Conservation (phyloP, 2,113 vertebrate species). For the Echinops telfairi region DNA sequence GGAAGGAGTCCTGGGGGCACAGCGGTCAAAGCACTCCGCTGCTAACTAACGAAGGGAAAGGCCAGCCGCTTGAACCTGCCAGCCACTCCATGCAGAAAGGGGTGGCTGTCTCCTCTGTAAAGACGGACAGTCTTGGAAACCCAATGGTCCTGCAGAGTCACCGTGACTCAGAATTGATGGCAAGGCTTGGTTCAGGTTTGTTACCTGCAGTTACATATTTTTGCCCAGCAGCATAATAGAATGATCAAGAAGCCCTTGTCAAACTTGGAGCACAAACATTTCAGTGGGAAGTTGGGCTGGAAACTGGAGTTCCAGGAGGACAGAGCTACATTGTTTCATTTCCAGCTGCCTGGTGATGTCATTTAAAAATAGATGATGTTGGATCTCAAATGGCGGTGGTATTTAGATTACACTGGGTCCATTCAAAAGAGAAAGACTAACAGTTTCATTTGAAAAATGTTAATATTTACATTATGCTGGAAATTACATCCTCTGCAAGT, state of each 20-base stretch:
- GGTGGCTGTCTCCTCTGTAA: not conserved
- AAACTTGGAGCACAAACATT: not conserved
- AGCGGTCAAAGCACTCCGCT: not conserved
- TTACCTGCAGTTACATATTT: not conserved
- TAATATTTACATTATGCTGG: slow-evolving; percentile 81
- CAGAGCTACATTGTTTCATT: not conserved
- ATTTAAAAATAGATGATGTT: slow-evolving; percentile 48
- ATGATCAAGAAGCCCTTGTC: not conserved
- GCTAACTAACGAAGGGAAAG: not conserved
- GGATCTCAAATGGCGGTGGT: slow-evolving; percentile 22
- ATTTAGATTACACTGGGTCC: slow-evolving; percentile 75
- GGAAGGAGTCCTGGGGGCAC: not conserved
- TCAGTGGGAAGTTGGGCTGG: not conserved
- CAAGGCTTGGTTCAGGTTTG: not conserved
- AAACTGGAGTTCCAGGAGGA: not conserved
- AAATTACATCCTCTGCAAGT: slow-evolving; percentile 80
- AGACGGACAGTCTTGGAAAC: not conserved
- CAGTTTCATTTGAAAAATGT: slow-evolving; percentile 81
- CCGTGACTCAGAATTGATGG: not conserved
- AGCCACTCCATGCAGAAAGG: not conserved
- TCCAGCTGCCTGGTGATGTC: slow-evolving; percentile 9
- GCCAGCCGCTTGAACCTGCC: not conserved
- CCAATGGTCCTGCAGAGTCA: not conserved
- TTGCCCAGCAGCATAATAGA: not conserved
- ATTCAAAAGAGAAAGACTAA: slow-evolving; percentile 78